Percentiles rank a stretch among this genome's conserved stretches.
These are phyloP conservation scores for Branchellion lobata DNA, from an alignment of 2,888 invertebrate species.

Conservation along the genomic window DNA sequence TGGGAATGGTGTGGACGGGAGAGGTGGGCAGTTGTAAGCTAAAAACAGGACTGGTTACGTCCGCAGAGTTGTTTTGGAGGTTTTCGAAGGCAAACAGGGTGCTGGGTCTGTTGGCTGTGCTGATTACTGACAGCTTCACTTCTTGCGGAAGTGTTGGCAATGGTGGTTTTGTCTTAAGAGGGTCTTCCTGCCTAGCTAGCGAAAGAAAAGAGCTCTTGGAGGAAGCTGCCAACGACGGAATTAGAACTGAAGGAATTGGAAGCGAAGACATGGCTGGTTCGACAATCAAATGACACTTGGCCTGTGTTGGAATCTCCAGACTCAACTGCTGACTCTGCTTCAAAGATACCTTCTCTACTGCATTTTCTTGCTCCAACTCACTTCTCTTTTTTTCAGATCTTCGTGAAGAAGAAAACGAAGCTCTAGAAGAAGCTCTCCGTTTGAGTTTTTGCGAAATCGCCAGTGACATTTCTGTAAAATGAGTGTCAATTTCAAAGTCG, in stretches of 20 bases:
- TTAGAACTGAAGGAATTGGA: too few species aligned
- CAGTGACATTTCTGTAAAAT: background rate
- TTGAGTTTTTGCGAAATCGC: background rate
- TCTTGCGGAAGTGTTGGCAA: too few species aligned
- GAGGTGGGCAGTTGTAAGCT: conserved; percentile 46
- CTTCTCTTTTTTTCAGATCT: background rate
- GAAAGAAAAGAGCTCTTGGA: background rate
- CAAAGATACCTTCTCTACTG: background rate
- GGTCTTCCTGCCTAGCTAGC: background rate
- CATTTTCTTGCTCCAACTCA: background rate
- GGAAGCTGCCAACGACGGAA: too few species aligned
- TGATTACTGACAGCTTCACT: too few species aligned
- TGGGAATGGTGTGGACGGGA: conserved; percentile 56
- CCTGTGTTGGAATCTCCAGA: conserved; percentile 31
- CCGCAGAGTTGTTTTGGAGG: conserved; percentile 1
- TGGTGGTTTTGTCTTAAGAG: background rate
- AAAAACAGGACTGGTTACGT: conserved; percentile 46
- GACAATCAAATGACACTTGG: background rate
- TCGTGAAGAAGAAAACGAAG: background rate
- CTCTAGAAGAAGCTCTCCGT: conserved; percentile 26
- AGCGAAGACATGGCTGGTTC: background rate
- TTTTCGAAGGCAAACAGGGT: background rate
- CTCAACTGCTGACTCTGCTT: conserved; percentile 1
- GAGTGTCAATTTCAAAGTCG: conserved; percentile 61
- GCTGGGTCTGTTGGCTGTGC: conserved; percentile 1